A percentile compares a stretch with the other conserved stretches of the same genome.
phyloP scores from a whole-genome alignment of 2,888 invertebrate species.

The Gari tellinella region DNA sequence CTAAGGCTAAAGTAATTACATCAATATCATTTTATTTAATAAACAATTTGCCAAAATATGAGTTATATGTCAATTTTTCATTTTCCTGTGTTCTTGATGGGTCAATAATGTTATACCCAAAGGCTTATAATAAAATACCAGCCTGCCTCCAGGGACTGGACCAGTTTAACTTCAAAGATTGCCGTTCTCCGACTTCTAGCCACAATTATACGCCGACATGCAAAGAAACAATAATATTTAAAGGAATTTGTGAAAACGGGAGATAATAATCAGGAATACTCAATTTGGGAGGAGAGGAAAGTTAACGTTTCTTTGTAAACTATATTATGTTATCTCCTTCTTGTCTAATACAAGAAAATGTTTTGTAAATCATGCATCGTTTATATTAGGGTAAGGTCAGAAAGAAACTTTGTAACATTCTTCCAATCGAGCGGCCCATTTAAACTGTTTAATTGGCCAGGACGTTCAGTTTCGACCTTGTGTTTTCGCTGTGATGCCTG shows the following conservation, averaged over 20 bases:
- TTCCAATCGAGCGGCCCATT: no score
- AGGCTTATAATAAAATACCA: constrained; percentile 48
- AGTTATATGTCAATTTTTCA: constrained; percentile 40
- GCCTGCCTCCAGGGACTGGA: constrained; percentile 17
- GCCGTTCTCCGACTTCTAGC: constrained; percentile 26
- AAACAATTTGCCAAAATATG: constrained; percentile 43
- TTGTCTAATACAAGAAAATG: constrained; percentile 42
- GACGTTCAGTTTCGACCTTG: no score
- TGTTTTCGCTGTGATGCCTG: no score
- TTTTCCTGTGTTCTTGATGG: constrained; percentile 30
- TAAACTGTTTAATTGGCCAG: no score
- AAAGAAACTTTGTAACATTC: no score
- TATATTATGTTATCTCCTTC: constrained; percentile 31
- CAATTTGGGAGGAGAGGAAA: constrained; percentile 50
- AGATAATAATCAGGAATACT: constrained; percentile 57
- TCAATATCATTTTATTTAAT: constrained; percentile 44
- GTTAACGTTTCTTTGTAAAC: constrained; percentile 44
- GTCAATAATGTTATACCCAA: constrained; percentile 43
- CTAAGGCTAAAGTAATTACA: constrained; percentile 18
- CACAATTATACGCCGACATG: constrained; percentile 45
- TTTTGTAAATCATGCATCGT: constrained; percentile 36
- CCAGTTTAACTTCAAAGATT: constrained; percentile 47
- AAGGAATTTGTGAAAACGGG: constrained; percentile 58
- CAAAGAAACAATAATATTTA: constrained; percentile 57
- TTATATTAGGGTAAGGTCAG: no score